Evolutionary conservation across 2,888 invertebrate species (phyloP), one percentile per base, ranked within the genome.

Genomic region (Candidula unifasciata): DNA sequence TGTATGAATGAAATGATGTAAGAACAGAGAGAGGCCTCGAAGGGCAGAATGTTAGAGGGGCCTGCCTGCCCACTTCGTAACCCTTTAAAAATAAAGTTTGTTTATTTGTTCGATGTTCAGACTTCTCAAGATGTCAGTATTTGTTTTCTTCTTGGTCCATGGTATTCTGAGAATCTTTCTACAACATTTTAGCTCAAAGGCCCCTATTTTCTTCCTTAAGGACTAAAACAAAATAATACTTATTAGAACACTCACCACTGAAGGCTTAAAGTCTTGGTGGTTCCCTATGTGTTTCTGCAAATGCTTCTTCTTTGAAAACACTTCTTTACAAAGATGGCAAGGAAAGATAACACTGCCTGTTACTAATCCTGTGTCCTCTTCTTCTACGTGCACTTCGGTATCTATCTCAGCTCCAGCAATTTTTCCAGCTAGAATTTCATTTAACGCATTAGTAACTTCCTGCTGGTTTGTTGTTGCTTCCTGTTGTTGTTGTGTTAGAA

Each of bases 281-380:
- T n/a, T 81, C 6, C 69, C 52, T n/a, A 85, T 85, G 35, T 85
- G 85, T 52, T 77, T 74, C 60, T 85, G 85, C 24, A 85, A 33
- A 33, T 77, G 68, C 57, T 81, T 85, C 77, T 80, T 80, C 54
- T 71, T 85, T 27, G 52, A 77, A 35, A 85, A 85, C 27, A 81
- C 57, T n/a, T 81, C 81, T 35, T 81, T 85, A 77, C 85, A 85
- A 16, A 85, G 76, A 60, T 85, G 85, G 60, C 85, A 85, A 3
- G 85, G 76, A 74, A 85, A 85, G n/a, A 74, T 1, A n/a, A 76
- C 76, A 66, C 13, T 60, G 18, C 66, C 3, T n/a, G 52, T 52
- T 16, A 69, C 57, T n/a, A n/a, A n/a, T 35, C 60, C 69, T 27
- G 78, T 27, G 18, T 83, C 83, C 16, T 78, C 83, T 16, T 60